Conservation (phyloP, 2,113 vertebrate genomes). For the Syrrhaptes paradoxus region DNA sequence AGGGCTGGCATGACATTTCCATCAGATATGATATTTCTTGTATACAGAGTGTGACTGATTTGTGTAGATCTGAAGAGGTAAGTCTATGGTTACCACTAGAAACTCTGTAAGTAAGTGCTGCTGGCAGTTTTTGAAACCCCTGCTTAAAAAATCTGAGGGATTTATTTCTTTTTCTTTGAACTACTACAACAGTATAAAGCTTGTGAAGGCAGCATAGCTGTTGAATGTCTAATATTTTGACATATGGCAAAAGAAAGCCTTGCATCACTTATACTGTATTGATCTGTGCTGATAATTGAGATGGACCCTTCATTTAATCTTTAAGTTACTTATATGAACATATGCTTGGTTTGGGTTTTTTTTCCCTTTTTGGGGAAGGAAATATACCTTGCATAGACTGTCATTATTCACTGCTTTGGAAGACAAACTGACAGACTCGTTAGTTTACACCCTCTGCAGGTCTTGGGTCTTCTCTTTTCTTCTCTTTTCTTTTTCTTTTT, state of each 20-base stretch:
- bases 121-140: background rate
- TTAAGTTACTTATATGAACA: background rate
- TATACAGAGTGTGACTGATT: background rate
- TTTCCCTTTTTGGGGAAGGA: background rate
- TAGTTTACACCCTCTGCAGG: background rate
- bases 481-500: background rate
- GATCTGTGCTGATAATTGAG: background rate
- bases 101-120: rapidly evolving
- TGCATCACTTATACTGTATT: background rate
- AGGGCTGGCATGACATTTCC: background rate
- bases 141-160: background rate
- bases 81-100: background rate
- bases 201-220: background rate
- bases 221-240: background rate
- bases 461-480: background rate
- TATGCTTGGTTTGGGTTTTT: background rate
- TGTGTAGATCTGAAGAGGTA: background rate
- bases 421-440: background rate
- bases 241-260: background rate
- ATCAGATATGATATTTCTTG: background rate
- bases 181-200: background rate
- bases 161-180: background rate
- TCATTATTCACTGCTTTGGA: background rate
- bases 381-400: background rate
- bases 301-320: background rate